These are phyloP conservation scores for Acronicta psi DNA, from an alignment of 2,888 invertebrate species.

Conservation along the genomic window DNA sequence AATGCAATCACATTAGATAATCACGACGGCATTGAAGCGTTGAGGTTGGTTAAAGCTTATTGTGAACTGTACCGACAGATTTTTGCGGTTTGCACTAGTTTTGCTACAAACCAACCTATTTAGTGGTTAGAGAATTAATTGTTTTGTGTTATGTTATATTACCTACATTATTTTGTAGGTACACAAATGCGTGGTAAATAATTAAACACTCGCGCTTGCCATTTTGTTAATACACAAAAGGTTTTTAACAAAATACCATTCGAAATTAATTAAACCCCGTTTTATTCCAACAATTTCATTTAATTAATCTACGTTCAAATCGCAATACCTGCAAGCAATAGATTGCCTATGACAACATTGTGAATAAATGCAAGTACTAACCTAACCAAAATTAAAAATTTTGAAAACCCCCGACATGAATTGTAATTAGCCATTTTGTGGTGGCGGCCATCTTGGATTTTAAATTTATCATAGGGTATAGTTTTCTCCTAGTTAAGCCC, in stretches of 20 bases:
- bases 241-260: not conserved
- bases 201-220: not conserved
- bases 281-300: no score
- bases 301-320: no score
- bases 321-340: no score
- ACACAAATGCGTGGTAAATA: not conserved
- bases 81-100: conserved; percentile 48
- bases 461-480: no score
- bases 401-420: no score
- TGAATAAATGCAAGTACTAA: no score
- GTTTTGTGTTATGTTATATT: conserved; percentile 14
- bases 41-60: conserved; percentile 27
- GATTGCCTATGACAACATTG: no score
- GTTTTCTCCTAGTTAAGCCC: no score
- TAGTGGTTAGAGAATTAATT: conserved; percentile 32
- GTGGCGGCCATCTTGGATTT: no score
- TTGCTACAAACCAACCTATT: conserved; percentile 33
- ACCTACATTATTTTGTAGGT: not conserved
- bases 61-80: conserved; percentile 22
- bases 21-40: conserved; percentile 35
- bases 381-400: no score
- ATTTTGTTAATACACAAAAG: not conserved
- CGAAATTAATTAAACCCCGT: no score
- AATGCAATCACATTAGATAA: conserved; percentile 28
- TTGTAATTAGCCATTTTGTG: no score